Base-by-base conservation (phyloP, 2,888 invertebrate genomes). In the Orthonevra nobilis region DNA sequence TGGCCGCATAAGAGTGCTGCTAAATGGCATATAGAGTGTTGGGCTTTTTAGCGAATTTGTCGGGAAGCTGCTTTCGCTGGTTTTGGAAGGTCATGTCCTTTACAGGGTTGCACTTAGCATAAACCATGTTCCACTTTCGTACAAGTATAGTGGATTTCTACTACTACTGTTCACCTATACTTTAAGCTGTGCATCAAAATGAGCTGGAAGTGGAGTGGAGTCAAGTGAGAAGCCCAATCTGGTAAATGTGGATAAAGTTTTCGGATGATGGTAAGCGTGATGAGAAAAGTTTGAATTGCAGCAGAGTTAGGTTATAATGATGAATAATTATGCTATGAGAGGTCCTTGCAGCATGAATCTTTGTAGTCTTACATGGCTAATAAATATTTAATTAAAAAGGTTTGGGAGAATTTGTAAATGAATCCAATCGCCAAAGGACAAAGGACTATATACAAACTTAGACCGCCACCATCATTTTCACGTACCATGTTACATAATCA, bases 261-360 rank as follows among this genome's bases (percentile, higher is more conserved):
- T 79, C 40, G 56, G 28, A 40, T 42, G 34, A 54, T 54, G 54
- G 17, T 17, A 46, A 34, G 10, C 12, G 46, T 73, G 66, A 73
- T 68, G 73, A 36, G 73, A 61, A 73, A 79, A 68, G 66, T 79
- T 72, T 66, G n/a, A n/a, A n/a, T n/a, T n/a, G n/a, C n/a, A n/a
- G n/a, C n/a, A n/a, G n/a, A n/a, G n/a, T n/a, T n/a, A n/a, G n/a
- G n/a, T n/a, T n/a, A n/a, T n/a, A n/a, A n/a, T n/a, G n/a, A n/a
- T n/a, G n/a, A 23, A 28, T 63, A 46, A 52, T 50, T 44, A 42
- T 73, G 50, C 7, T 20, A 34, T 42, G 36, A 9, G 12, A 32
- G 28, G 28, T 36, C 12, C 20, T 44, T 15, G 19, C 42, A 32
- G 20, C n/a, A n/a, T n/a, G n/a, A n/a, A n/a, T n/a, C n/a, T n/a